Conservation (phyloP, 2,888 invertebrate genomes). For the Bibio marci region DNA sequence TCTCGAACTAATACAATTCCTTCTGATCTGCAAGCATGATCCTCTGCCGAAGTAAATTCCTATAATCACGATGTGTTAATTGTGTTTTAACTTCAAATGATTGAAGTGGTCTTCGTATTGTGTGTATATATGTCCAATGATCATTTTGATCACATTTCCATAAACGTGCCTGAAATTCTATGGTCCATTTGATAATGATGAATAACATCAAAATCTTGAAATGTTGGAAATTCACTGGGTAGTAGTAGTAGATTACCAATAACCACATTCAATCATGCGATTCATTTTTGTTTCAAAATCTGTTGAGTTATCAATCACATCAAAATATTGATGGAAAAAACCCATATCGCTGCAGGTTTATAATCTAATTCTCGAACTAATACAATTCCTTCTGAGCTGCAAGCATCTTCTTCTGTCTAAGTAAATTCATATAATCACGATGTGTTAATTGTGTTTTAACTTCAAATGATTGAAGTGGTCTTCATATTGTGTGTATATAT, state of each 20-base stretch:
- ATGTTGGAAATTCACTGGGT: slow-evolving; percentile 52
- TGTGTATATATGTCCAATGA: slow-evolving; percentile 78
- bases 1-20: too few species aligned
- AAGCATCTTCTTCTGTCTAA: slow-evolving; percentile 91
- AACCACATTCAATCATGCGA: slow-evolving; percentile 68
- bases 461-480: too few species aligned
- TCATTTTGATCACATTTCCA: slow-evolving; percentile 91
- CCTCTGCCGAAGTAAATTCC: too few species aligned
- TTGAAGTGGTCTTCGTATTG: slow-evolving; percentile 76
- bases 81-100: slow-evolving; percentile 88
- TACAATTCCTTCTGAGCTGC: slow-evolving; percentile 82
- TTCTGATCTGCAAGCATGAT: too few species aligned
- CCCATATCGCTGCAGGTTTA: slow-evolving; percentile 91
- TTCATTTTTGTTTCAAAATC: slow-evolving; percentile 95
- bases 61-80: too few species aligned
- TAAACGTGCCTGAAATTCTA: slow-evolving; percentile 79
- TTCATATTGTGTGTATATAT: too few species aligned
- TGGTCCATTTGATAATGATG: slow-evolving; percentile 86
- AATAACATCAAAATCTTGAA: slow-evolving; percentile 94
- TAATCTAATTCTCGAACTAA: slow-evolving; percentile 78
- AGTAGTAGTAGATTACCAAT: too few species aligned
- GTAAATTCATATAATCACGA: slow-evolving; percentile 79
- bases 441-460: slow-evolving; percentile 84
- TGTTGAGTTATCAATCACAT: slow-evolving; percentile 94
- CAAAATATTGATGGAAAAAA: slow-evolving; percentile 99